Evolutionary conservation across 1,140 invertebrate genomes (phyloP).

Genomic region (Hyposmocoma kahamanoa): DNA sequence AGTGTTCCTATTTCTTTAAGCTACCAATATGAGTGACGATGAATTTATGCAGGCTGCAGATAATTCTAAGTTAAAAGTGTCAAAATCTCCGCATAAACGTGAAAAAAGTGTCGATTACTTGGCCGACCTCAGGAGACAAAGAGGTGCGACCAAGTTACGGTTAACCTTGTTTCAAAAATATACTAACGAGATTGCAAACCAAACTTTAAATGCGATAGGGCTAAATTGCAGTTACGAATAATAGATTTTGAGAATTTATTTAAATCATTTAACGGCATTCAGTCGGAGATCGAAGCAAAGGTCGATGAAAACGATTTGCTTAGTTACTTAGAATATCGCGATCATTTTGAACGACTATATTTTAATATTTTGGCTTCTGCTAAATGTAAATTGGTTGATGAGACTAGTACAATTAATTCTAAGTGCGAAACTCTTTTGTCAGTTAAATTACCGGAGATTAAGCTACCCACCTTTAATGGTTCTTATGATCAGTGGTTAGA

Average conservation of each 20-base stretch:
- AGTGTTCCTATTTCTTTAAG: not conserved
- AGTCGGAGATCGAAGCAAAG: not conserved
- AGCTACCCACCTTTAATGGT: constrained; percentile 4
- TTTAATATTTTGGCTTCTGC: not conserved
- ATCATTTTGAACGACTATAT: not conserved
- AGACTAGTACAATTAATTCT: not conserved
- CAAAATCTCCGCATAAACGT: not conserved
- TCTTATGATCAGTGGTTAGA: constrained; percentile 5
- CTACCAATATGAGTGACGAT: not conserved
- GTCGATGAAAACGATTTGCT: not conserved
- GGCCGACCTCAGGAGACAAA: not conserved
- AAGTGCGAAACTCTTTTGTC: not conserved
- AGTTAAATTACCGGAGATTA: constrained; percentile 5
- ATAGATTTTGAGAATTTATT: not conserved
- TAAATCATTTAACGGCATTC: not conserved
- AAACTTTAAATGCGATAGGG: not conserved
- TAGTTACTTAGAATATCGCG: not conserved
- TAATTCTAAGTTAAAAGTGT: too few relatives aligned
- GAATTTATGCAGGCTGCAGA: not conserved
- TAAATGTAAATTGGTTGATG: not conserved
- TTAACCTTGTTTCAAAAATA: not conserved
- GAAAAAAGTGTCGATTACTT: not conserved
- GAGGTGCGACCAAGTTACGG: not conserved
- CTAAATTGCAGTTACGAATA: not conserved
- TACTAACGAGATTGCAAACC: not conserved